Evolutionary conservation across 2,888 invertebrate genomes (phyloP), one percentile per base, ranked within the genome.

Genomic region (Cephus spinipes): DNA sequence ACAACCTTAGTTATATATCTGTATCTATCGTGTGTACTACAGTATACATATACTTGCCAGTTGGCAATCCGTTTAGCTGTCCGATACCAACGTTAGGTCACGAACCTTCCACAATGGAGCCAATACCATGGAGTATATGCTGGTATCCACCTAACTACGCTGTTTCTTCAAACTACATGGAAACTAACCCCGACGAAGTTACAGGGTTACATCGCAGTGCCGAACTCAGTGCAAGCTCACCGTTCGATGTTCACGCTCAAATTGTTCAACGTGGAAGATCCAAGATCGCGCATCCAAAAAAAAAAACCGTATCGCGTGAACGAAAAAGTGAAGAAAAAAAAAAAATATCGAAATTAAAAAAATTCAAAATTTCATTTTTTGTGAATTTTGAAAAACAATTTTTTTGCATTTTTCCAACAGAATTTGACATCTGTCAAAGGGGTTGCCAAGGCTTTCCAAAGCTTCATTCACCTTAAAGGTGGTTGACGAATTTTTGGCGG

Each of bases 31-130:
- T 15, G 31, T n/a, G 23, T n/a, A 75, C 23, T 35, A 69, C 76
- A 69, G 76, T 40, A 33, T 68, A n/a, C 40, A 23, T 74, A 75
- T 69, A 76, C 32, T 15, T 1, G 35, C 34, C 15, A 68, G 12
- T 11, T 69, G 30, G 77, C 40, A 73, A 55, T 76, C 11, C 55
- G 69, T 68, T 68, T 30, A 35, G 15, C 77, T 68, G 77, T 69
- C 74, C 68, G 68, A 74, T 77, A 74, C 68, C 77, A 40, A 35
- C 77, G 74, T 73, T 77, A 68, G 55, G 76, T 76, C 31, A 31
- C 76, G 73, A 76, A 36, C 33, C 33, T 6, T 12, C 23, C 30
- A 69, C 36, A 35, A 71, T 76, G 12, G 71, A 76, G 69, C 69
- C 36, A 40, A 33, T 30, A 12, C 15, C 71, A 9, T 30, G 33